Conservation (phyloP, 2,113 vertebrate genomes). For the Mirza zaza region DNA sequence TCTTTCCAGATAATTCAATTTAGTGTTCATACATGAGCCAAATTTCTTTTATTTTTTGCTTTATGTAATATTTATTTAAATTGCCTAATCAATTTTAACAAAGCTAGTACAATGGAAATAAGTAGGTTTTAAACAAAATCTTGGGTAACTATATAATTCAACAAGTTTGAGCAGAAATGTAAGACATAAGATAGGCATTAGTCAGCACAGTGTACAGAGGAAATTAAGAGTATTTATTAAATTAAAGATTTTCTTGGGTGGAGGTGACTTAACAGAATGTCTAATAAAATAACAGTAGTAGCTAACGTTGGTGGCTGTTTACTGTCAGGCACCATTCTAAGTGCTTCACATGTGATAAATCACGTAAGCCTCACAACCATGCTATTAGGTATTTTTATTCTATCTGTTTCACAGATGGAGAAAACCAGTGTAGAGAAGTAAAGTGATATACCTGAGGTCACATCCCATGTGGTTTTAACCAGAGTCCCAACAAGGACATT, state of each 20-base stretch:
- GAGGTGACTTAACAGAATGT: not conserved
- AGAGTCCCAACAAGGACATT: not conserved
- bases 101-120: not conserved
- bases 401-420: not conserved
- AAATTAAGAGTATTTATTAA: not conserved
- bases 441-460: not conserved
- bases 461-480: not conserved
- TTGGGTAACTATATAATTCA: not conserved
- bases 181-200: not conserved
- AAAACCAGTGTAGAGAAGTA: not conserved
- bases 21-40: not conserved
- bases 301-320: not conserved
- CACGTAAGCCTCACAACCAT: not conserved
- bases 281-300: not conserved
- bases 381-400: not conserved
- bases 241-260: not conserved
- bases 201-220: not conserved
- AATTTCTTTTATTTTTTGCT: not conserved
- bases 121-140: not conserved
- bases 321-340: not conserved
- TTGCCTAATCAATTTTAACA: not conserved
- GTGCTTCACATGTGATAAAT: not conserved
- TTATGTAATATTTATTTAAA: not conserved
- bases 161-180: not conserved
- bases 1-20: slow-evolving; percentile 18